A percentile compares a stretch with the other conserved stretches of the same genome.
Conservation (phyloP, 2,113 vertebrate species). For the Erythrocercus mccallii region DNA sequence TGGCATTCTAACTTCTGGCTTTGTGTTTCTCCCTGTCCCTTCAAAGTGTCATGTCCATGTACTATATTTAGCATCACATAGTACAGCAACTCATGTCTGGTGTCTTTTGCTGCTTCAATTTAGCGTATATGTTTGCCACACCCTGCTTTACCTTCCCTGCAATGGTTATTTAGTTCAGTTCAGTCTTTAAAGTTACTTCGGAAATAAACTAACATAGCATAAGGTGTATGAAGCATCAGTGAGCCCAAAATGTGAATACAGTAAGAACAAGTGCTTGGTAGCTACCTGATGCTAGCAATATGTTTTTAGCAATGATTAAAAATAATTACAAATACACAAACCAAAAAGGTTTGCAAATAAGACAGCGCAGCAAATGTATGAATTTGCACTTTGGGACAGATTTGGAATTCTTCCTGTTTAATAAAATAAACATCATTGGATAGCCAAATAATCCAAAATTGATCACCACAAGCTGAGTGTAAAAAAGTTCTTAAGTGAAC, state of each 20-base stretch:
- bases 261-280: background rate
- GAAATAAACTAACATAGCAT: background rate
- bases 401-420: background rate
- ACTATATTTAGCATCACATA: background rate
- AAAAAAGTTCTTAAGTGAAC: background rate
- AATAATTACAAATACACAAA: background rate
- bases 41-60: background rate
- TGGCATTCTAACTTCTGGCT: background rate
- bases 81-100: background rate
- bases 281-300: background rate
- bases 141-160: background rate
- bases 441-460: background rate
- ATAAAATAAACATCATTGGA: background rate
- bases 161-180: background rate
- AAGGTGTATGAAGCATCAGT: background rate
- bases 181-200: background rate
- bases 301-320: background rate
- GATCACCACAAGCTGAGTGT: rapidly evolving
- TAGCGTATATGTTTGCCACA: background rate
- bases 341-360: background rate
- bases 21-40: background rate
- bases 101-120: background rate
- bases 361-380: background rate
- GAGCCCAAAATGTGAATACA: background rate
- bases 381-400: background rate